A percentile compares a stretch with the other conserved stretches of the same genome.
Conservation (phyloP, 1,140 invertebrate species). For the Trachelipus rathkii region DNA sequence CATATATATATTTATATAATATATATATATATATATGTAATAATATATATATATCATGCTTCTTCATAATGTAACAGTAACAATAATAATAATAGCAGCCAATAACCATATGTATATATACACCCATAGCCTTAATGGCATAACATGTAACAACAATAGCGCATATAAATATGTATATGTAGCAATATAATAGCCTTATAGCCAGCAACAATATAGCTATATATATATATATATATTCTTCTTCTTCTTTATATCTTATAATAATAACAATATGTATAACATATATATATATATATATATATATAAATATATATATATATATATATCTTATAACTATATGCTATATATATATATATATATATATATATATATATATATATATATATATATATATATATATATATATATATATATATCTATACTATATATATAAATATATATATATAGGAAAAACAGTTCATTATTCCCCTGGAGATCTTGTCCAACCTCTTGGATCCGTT, state of each 20-base stretch:
- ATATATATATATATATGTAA: too few species aligned
- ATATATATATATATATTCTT: too few species aligned
- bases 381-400: neutral
- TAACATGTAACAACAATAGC: too few species aligned
- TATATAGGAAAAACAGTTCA: constrained; percentile 26
- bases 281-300: neutral
- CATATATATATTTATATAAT: too few species aligned
- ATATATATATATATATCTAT: neutral
- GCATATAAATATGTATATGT: too few species aligned
- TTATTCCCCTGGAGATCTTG: constrained; percentile 25
- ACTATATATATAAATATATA: neutral
- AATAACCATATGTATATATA: too few species aligned
- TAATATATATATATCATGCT: too few species aligned
- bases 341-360: neutral
- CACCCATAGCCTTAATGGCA: too few species aligned
- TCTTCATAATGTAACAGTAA: too few species aligned
- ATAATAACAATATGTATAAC: neutral
- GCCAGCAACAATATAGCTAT: too few species aligned
- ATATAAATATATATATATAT: neutral
- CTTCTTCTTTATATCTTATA: constrained; percentile 20
- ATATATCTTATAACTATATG: neutral
- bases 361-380: neutral
- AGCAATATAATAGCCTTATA: too few species aligned
- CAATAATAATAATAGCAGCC: too few species aligned
- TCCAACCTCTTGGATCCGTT: constrained; percentile 27